A percentile compares a stretch with the other conserved stretches of the same genome.
These are phyloP conservation scores for Drosophila bocki DNA, from an alignment of 1,140 invertebrate species.

Conservation along the genomic window DNA sequence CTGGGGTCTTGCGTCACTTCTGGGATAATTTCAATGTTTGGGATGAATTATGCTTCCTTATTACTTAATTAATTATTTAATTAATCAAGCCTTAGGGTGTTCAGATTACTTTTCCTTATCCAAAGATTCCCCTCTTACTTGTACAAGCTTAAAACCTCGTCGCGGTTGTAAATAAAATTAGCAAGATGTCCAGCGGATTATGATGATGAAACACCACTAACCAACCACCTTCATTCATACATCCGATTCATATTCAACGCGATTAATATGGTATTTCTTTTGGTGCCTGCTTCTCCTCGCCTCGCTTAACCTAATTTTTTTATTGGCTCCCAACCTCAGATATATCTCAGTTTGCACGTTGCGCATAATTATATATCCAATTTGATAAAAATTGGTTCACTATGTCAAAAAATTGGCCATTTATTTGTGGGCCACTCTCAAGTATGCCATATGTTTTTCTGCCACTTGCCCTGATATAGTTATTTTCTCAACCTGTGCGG, in stretches of 20 bases:
- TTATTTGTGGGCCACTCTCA: constrained; percentile 14
- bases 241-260: constrained; percentile 51
- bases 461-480: constrained; percentile 29
- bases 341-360: constrained; percentile 22
- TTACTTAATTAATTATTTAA: background rate
- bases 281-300: constrained; percentile 31
- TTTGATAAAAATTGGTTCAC: constrained; percentile 50
- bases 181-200: constrained; percentile 28
- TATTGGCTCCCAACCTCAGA: constrained; percentile 14
- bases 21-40: constrained; percentile 6
- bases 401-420: constrained; percentile 35
- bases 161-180: constrained; percentile 26
- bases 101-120: background rate
- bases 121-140: background rate
- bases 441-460: constrained; percentile 20
- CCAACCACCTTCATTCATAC: constrained; percentile 33
- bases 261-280: constrained; percentile 50
- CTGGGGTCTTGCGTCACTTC: constrained; percentile 13
- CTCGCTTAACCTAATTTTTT: constrained; percentile 39
- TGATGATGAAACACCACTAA: constrained; percentile 21
- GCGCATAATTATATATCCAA: constrained; percentile 40
- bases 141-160: constrained; percentile 1
- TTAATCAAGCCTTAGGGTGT: background rate
- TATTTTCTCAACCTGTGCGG: constrained; percentile 10
- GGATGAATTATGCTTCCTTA: background rate